These are phyloP conservation scores for Xenopus laevis DNA, from an alignment of 2,113 vertebrate species.

Conservation along the genomic window DNA sequence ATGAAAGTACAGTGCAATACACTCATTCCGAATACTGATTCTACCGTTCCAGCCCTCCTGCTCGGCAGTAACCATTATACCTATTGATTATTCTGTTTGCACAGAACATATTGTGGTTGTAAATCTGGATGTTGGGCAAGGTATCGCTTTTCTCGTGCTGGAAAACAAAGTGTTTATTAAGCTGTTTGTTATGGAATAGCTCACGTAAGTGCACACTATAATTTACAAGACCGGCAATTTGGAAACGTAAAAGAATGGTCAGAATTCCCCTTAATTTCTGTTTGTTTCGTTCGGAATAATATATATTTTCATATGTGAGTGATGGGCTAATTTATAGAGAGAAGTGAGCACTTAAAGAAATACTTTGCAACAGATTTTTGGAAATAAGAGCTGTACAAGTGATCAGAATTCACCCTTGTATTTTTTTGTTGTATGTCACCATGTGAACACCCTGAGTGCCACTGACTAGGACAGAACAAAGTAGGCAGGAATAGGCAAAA, in stretches of 20 bases:
- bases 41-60: constrained; percentile 8
- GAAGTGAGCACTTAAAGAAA: too few relatives aligned
- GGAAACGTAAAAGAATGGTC: not conserved
- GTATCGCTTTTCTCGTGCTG: constrained; percentile 18
- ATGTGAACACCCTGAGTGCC: too few relatives aligned
- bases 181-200: constrained; percentile 10
- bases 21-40: not conserved
- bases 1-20: constrained; percentile 2
- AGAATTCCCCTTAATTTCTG: too few relatives aligned
- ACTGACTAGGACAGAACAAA: too few relatives aligned
- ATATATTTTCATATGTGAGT: too few relatives aligned
- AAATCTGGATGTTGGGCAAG: constrained; percentile 16
- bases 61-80: constrained; percentile 13
- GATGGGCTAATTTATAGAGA: too few relatives aligned
- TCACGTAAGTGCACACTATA: not conserved
- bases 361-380: too few relatives aligned
- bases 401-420: too few relatives aligned
- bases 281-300: too few relatives aligned
- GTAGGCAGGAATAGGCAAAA: too few relatives aligned
- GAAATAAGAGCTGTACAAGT: too few relatives aligned
- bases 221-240: constrained; percentile 2
- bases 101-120: constrained; percentile 31
- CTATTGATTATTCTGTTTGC: constrained; percentile 41
- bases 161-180: constrained; percentile 15
- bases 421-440: too few relatives aligned